Evolutionary conservation across 2,888 invertebrate genomes (phyloP).

Genomic region (Stenodema calcarata): DNA sequence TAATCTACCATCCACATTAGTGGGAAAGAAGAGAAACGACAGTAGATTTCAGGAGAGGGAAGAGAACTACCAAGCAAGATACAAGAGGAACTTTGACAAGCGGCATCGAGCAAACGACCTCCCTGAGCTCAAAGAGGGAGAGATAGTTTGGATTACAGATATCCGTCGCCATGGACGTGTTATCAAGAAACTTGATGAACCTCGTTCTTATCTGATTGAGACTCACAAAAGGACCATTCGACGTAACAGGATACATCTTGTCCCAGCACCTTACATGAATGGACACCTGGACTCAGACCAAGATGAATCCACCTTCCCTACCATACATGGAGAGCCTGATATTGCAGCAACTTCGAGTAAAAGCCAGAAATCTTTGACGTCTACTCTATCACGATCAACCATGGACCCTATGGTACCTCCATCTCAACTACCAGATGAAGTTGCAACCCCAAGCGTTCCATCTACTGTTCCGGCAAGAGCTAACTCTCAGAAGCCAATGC

Average conservation of each 20-base stretch:
- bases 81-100: neutral
- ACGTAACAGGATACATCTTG: conserved; percentile 6
- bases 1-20: neutral
- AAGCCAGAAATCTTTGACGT: neutral
- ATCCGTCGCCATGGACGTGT: conserved; percentile 3
- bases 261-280: conserved; percentile 21
- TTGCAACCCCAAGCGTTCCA: neutral
- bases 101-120: neutral
- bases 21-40: neutral
- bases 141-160: conserved; percentile 18
- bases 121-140: neutral
- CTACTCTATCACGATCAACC: neutral
- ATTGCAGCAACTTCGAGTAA: neutral
- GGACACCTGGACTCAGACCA: neutral
- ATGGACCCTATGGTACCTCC: neutral
- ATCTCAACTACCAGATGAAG: neutral
- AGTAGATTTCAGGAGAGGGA: neutral
- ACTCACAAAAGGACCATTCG: conserved; percentile 2
- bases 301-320: neutral
- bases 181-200: conserved; percentile 12
- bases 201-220: conserved; percentile 18
- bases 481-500: neutral
- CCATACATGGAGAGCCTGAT: neutral
- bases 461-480: neutral
- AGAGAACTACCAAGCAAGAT: neutral